Base-by-base conservation (phyloP, 2,113 vertebrate genomes). In the Blennius ocellaris region DNA sequence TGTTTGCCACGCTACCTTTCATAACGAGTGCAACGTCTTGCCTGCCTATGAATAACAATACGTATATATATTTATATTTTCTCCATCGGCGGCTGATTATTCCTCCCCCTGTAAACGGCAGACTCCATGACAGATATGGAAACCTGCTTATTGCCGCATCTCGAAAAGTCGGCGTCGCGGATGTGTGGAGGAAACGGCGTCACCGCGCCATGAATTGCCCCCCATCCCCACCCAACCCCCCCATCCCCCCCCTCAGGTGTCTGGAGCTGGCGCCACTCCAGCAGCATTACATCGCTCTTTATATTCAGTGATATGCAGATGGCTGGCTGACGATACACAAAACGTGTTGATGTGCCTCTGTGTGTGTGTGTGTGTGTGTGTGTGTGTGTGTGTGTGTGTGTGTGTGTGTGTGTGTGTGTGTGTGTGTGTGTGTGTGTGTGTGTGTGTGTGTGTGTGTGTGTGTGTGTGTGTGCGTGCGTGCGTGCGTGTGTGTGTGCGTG, bases 251-350 rank as follows among this genome's bases (percentile, higher is more conserved):
- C n/a, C n/a, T n/a, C 21, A 30, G 68, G 63, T 76, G 30, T 54
- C 68, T 11, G 11, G 11, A 50, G 43, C 45, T 67, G 61, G 55
- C 30, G 55, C 53, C 7, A 59, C 44, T 21, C 68, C 44, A 30
- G 1, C 7, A 37, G 55, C 50, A 47, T 77, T 54, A 74, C 49
- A 45, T 54, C 36, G 62, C n/a, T 61, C 30, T 63, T 72, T 68
- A 60, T 69, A 79, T 69, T 73, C 63, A 69, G 14, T 58, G 47
- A 50, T 54, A 70, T 69, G 71, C 72, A 79, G 70, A 74, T 57
- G 60, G 65, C 60, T 57, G 60, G 65, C 60, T 69, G 53, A 50
- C 11, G 3, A 63, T 56, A 66, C 45, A 66, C 51, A 59, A 71
- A 74, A 75, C 36, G 51, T 69, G 72, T 76, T 69, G 50, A 53